Evolutionary conservation across 2,888 invertebrate genomes (phyloP).

Genomic region (Philopedon plagiatum): DNA sequence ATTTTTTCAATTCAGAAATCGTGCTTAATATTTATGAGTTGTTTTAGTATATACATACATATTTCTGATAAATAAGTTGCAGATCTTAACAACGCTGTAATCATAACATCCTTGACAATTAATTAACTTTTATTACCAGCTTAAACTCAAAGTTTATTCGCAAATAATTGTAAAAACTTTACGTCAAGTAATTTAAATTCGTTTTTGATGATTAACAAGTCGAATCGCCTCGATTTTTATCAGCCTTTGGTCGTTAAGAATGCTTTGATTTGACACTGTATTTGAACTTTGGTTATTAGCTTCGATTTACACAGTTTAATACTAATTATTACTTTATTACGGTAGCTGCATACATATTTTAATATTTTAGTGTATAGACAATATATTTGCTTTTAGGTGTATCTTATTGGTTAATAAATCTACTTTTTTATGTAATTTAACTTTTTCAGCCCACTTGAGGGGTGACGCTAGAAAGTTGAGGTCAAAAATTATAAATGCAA

Average conservation of each 20-base stretch:
- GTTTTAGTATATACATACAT: too few species aligned
- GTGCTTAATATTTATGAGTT: too few species aligned
- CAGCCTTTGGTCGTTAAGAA: neutral
- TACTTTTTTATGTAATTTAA: too few species aligned
- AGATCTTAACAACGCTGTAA: neutral
- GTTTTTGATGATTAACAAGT: neutral
- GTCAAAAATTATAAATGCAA: too few species aligned
- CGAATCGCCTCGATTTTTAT: constrained; percentile 4
- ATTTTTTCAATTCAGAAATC: too few species aligned
- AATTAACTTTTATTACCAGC: neutral
- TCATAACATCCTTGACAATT: neutral
- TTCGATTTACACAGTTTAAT: neutral
- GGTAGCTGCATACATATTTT: neutral
- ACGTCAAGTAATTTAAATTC: neutral
- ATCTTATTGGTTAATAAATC: too few species aligned
- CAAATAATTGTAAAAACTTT: neutral
- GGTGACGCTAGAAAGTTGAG: too few species aligned
- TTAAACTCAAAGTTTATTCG: neutral
- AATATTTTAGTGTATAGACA: too few species aligned
- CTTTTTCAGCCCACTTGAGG: too few species aligned
- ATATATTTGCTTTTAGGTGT: too few species aligned
- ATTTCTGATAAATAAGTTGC: too few species aligned
- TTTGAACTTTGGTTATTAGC: constrained; percentile 1
- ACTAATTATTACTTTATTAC: neutral
- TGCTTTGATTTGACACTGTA: neutral